A percentile compares a stretch with the other conserved stretches of the same genome.
phyloP scores from a whole-genome alignment of 2,113 vertebrate genomes.

The Mesocricetus auratus region DNA sequence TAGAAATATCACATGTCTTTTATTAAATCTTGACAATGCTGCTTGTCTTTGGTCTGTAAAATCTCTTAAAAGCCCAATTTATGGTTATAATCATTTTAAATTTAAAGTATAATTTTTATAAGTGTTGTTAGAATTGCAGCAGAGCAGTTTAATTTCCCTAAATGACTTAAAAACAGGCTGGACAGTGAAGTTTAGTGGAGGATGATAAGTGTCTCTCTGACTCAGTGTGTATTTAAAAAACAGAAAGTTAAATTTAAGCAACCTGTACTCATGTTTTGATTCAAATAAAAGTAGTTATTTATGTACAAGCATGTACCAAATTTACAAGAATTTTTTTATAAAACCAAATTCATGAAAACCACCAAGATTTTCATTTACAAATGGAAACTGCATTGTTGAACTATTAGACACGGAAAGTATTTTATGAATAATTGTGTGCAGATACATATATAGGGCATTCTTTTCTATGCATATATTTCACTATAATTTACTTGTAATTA shows the following conservation, averaged over 20 bases:
- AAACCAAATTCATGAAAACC: background rate
- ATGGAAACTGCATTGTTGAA: conserved; percentile 29
- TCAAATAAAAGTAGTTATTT: background rate
- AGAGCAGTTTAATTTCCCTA: conserved; percentile 47
- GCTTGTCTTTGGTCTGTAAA: background rate
- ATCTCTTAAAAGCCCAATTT: conserved; percentile 47
- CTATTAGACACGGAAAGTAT: conserved; percentile 59
- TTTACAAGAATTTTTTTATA: conserved; percentile 46
- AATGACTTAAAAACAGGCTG: conserved; percentile 46
- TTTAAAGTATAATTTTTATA: conserved; percentile 43
- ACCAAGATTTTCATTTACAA: conserved; percentile 75
- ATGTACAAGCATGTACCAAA: background rate
- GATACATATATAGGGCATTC: conserved; percentile 76
- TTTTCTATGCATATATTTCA: conserved; percentile 72
- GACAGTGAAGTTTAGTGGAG: background rate
- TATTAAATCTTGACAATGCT: background rate
- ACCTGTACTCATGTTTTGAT: background rate
- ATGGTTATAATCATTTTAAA: conserved; percentile 35
- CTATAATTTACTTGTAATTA: conserved; percentile 86
- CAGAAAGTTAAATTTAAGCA: conserved; percentile 54
- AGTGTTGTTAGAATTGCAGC: conserved; percentile 29
- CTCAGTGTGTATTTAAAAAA: conserved; percentile 60
- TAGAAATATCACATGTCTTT: background rate
- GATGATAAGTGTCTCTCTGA: conserved; percentile 14
- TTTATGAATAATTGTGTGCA: conserved; percentile 69